Evolutionary conservation across 2,797 vertebrate species (phyloP).

Genomic region (Rachycentron canadum): DNA sequence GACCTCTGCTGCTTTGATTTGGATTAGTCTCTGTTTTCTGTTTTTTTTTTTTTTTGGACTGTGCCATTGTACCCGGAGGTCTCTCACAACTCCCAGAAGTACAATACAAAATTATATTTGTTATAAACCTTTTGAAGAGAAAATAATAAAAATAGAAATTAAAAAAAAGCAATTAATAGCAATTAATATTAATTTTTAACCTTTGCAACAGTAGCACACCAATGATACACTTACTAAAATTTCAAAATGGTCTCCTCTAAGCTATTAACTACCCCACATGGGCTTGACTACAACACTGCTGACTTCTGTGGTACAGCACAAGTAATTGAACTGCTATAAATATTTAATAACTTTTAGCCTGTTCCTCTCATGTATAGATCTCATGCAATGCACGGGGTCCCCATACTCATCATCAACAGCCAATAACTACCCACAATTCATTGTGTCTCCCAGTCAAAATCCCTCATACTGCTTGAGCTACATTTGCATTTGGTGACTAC

Average conservation of each 20-base stretch:
- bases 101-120: neutral
- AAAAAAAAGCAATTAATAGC: no score
- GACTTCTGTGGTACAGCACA: neutral
- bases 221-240: neutral
- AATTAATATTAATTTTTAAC: neutral
- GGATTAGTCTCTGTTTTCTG: no score
- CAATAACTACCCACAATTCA: neutral
- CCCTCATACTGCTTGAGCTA: neutral
- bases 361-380: conserved; percentile 10
- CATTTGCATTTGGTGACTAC: neutral
- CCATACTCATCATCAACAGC: neutral
- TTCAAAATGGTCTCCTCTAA: neutral
- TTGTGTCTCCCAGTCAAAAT: neutral
- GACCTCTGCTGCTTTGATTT: neutral
- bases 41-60: neutral
- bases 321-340: conserved; percentile 39
- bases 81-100: neutral
- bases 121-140: neutral
- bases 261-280: conserved; percentile 2
- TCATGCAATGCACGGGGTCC: neutral
- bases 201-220: neutral
- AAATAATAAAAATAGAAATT: no score
- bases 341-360: conserved; percentile 41
- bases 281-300: conserved; percentile 1
- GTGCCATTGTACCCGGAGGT: neutral